Evolutionary conservation across 2,113 vertebrate genomes (phyloP).

Genomic region (Chaetodon auriga): DNA sequence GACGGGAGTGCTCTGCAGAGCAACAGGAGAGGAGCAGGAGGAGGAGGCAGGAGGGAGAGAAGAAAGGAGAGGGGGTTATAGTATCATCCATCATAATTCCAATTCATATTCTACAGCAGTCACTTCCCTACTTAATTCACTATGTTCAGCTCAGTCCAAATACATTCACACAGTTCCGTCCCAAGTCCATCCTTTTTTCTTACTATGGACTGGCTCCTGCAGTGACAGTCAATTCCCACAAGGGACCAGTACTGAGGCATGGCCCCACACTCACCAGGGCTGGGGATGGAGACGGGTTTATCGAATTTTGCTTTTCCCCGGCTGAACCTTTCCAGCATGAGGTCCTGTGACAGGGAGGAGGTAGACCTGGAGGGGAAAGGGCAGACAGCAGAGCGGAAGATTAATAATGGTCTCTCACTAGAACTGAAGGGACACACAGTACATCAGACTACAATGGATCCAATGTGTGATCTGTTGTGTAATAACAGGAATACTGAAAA

Average conservation of each 20-base stretch:
- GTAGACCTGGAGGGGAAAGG: slow-evolving; percentile 77
- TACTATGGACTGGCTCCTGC: slow-evolving; percentile 2
- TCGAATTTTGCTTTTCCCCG: slow-evolving; percentile 84
- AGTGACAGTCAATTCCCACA: slow-evolving; percentile 50
- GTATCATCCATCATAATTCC: slow-evolving; percentile 37
- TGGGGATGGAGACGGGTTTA: slow-evolving; percentile 84
- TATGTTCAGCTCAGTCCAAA: slow-evolving; percentile 55
- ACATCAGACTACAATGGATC: neutral
- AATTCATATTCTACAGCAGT: slow-evolving; percentile 37
- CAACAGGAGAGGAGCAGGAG: neutral
- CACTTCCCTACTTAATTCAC: slow-evolving; percentile 55
- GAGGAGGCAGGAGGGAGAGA: neutral
- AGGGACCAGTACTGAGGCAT: slow-evolving; percentile 63
- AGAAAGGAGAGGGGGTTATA: slow-evolving; percentile 20
- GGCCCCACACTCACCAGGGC: slow-evolving; percentile 79
- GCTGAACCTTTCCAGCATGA: slow-evolving; percentile 85
- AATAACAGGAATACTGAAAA: neutral
- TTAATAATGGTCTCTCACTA: slow-evolving; percentile 23
- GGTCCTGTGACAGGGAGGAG: slow-evolving; percentile 85
- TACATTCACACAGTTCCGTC: slow-evolving; percentile 39
- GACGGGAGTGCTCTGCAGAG: slow-evolving; percentile 82
- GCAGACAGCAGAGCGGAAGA: slow-evolving; percentile 19
- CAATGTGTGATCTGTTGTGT: neutral
- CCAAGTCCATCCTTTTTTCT: slow-evolving; percentile 3
- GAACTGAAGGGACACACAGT: neutral